Evolutionary conservation across 2,797 vertebrate genomes (phyloP).

Genomic region (Synanceia verrucosa): DNA sequence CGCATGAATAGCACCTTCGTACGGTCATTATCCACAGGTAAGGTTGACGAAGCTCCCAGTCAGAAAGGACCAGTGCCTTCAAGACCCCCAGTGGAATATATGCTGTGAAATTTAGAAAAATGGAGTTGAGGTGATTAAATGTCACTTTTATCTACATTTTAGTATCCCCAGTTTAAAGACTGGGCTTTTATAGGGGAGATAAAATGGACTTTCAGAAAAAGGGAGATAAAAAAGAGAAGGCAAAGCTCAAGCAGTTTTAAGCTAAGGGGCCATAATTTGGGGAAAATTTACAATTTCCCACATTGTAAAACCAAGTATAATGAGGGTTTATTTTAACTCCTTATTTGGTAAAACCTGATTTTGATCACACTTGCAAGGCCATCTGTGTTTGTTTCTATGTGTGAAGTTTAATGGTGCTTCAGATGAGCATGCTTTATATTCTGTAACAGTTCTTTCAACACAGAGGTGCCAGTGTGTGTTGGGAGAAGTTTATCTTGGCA

Average conservation of each 20-base stretch:
- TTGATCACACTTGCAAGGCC: conserved; percentile 16
- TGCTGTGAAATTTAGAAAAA: neutral
- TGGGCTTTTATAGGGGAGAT: conserved; percentile 29
- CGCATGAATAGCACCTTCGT: neutral
- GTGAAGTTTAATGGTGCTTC: neutral
- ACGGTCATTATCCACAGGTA: neutral
- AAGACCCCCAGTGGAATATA: neutral
- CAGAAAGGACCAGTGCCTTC: neutral
- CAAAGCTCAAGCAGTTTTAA: conserved; percentile 10
- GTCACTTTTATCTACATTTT: conserved; percentile 30
- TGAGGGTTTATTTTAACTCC: conserved; percentile 41
- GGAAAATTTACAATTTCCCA: conserved; percentile 36
- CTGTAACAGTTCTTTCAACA: neutral
- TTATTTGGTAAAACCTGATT: conserved; percentile 45
- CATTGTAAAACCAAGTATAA: conserved; percentile 47
- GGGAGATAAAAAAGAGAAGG: conserved; percentile 25
- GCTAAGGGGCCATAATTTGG: conserved; percentile 9
- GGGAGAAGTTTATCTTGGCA: conserved; percentile 25
- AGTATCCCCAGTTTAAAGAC: conserved; percentile 31
- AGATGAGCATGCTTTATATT: neutral
- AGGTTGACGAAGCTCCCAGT: neutral
- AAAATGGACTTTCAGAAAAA: conserved; percentile 26
- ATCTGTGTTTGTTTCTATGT: conserved; percentile 19
- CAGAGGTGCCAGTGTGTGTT: neutral
- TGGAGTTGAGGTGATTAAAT: neutral